Percentiles rank a stretch among this genome's conserved stretches.
These are phyloP conservation scores for Vimba vimba DNA, from an alignment of 2,113 vertebrate species.

Conservation along the genomic window DNA sequence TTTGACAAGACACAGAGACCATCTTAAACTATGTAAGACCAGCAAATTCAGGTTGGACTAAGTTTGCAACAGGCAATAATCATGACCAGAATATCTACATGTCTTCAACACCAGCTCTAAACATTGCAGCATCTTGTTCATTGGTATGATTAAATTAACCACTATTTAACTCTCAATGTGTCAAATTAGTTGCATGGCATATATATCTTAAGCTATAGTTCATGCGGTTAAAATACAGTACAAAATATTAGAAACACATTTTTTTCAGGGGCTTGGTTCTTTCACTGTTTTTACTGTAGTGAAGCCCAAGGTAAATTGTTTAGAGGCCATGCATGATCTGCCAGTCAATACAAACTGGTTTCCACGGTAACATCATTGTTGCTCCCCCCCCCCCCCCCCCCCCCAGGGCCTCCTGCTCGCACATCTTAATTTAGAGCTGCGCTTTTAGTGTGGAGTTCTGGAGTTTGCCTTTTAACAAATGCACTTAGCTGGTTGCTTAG, in stretches of 20 bases:
- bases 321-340: not conserved
- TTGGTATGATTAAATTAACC: not conserved
- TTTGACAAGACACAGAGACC: not conserved
- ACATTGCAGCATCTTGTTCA: not conserved
- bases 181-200: not conserved
- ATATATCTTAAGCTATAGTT: not conserved
- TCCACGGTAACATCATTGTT: constrained; percentile 20
- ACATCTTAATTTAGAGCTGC: constrained; percentile 12
- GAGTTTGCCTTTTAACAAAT: not conserved
- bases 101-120: not conserved
- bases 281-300: not conserved
- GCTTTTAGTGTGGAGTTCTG: not conserved
- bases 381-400: not conserved
- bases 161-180: not conserved
- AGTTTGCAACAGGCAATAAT: not conserved
- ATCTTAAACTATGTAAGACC: not conserved
- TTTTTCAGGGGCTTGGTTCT: not conserved
- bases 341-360: not conserved
- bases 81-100: not conserved
- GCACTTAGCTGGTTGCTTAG: not conserved
- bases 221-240: not conserved
- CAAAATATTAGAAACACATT: not conserved
- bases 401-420: not conserved
- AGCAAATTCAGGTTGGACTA: not conserved
- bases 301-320: not conserved